Evolutionary conservation across 1,140 invertebrate genomes (phyloP), one percentile per base, ranked within the genome.

Genomic region (Caenorhabditis latens): DNA sequence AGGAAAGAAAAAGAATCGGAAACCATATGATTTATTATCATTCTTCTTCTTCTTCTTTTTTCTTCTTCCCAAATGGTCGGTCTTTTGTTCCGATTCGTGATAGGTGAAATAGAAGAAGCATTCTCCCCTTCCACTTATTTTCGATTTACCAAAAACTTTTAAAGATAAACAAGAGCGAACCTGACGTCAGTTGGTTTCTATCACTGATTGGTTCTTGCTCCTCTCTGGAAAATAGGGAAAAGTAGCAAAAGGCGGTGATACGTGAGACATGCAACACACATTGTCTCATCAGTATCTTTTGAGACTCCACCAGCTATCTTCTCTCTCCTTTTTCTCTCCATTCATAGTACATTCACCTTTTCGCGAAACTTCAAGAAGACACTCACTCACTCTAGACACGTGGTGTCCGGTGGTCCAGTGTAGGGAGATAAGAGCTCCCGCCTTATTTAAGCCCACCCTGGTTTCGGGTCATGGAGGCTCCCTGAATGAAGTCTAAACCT

Each of bases 261-360:
- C 71, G 71, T 79, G 71, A 79, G 71, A 79, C 71, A 79, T 79
- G 43, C 71, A 79, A 79, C 21, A 32, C 11, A 50, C 9, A 50
- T n/a, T 50, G 16, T 71, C 65, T 71, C 65, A 8, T 42, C 8
- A 32, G 32, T 32, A 32, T 32, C 32, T 21, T 67, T 67, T 14
- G 19, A n/a, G 19, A 61, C 42, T 7, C 19, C 9, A 7, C 24
- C 14, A n/a, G 16, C 67, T 75, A 46, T 75, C 67, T 65, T 46
- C 43, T 75, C 67, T 14, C 16, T 16, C 24, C 7, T 13, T 16
- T 8, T 42, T 40, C 40, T 14, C 24, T 11, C 40, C 19, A 53
- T 24, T 79, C 71, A 79, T 50, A 79, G 71, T 79, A 79, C 71
- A 79, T 79, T 48, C 71, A 79, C 43, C 71, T 50, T 53, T 79